Evolutionary conservation across 92 coral and sea anemone species (phyloP).

Genomic region (Scolanthus callimorphus): DNA sequence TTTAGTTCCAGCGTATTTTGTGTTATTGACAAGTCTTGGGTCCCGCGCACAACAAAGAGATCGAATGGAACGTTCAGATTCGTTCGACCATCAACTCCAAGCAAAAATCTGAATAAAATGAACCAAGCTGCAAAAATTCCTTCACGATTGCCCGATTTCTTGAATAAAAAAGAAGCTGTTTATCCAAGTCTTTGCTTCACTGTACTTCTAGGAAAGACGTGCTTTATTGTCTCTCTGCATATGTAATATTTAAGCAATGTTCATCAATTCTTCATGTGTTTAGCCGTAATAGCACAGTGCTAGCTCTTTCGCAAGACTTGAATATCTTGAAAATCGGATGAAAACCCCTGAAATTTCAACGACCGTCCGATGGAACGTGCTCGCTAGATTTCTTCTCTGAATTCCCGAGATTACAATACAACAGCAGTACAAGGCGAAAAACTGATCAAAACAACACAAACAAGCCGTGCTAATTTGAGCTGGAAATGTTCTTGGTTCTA

Average conservation of each 20-base stretch:
- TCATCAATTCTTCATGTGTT: slow-evolving; percentile 69
- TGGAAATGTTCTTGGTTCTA: no score
- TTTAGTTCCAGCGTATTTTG: no score
- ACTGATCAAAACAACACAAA: background rate
- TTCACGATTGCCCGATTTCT: no score
- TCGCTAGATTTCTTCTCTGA: background rate
- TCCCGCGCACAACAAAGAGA: no score
- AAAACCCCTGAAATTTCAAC: background rate
- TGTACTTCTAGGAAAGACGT: slow-evolving; percentile 3
- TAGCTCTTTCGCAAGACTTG: slow-evolving; percentile 3
- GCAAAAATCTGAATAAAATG: no score
- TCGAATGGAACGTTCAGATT: no score
- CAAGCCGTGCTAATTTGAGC: background rate
- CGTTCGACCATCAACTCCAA: no score
- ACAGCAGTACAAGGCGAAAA: background rate
- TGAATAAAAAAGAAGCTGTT: no score
- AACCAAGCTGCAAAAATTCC: no score
- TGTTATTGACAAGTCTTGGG: no score
- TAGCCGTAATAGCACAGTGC: background rate
- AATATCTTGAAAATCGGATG: background rate
- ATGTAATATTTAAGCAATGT: slow-evolving; percentile 83
- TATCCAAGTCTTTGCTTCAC: background rate
- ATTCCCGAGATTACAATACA: background rate
- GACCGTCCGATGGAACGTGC: background rate
- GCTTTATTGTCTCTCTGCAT: slow-evolving; percentile 35